Evolutionary conservation across 2,888 invertebrate species (phyloP), one percentile per base, ranked within the genome.

Genomic region (Dasysyrphus tricinctus): DNA sequence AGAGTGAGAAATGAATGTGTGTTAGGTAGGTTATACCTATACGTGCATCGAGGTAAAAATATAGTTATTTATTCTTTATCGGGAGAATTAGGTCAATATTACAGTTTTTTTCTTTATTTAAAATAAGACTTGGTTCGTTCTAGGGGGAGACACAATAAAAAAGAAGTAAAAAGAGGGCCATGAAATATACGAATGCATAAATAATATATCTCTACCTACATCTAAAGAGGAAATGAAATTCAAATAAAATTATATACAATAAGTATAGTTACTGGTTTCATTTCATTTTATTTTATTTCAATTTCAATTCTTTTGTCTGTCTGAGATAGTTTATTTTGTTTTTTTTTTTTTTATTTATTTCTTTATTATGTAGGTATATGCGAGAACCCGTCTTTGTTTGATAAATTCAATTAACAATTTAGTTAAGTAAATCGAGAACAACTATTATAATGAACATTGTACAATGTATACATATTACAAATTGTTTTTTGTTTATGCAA

Each of bases 61-160:
- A 16, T 47, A 49, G 19, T 19, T 37, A 56, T 37, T 29, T 24
- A 61, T 74, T 78, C 73, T 73, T 73, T 79, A 75, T 70, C 79
- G 47, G 47, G 29, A 79, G 61, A 83, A 83, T 63, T 83, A 57
- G 83, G 83, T 79, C 83, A 83, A 70, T 83, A 79, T 63, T 54
- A 69, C 73, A 39, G 44, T 34, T 73, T 65, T 34, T 65, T 7
- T n/a, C 34, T 65, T 34, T 8, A n/a, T n/a, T n/a, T n/a, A n/a
- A 12, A 51, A 74, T 67, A 47, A 8, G 19, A 24, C 6, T 54
- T 14, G n/a, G 12, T 2, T 12, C 12, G 32, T n/a, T 3, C 32
- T 57, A 61, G 54, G 44, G 57, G 47, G 61, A 34, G 59, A 61
- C 51, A 80, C 44, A 34, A 3, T 24, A 69, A 32, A 32, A 24